Evolutionary conservation across 2,797 vertebrate genomes (phyloP).

Genomic region (Podarcis siculus): DNA sequence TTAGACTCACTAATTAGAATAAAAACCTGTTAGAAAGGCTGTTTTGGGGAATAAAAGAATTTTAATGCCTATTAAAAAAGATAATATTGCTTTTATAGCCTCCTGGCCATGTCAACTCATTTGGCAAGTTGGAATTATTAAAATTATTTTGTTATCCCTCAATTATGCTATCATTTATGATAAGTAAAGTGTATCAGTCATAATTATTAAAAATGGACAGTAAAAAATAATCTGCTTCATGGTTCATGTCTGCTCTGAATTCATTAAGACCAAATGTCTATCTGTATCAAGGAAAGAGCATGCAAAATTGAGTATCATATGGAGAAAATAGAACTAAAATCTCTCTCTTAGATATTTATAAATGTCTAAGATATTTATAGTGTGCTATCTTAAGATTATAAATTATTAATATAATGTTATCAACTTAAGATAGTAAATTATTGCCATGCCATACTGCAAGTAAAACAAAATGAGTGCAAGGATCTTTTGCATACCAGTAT

Average conservation of each 20-base stretch:
- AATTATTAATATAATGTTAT: not conserved
- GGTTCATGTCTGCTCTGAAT: slow-evolving; percentile 23
- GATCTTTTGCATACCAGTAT: not conserved
- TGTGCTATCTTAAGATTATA: not conserved
- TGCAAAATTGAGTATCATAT: slow-evolving; percentile 25
- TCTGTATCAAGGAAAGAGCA: not conserved
- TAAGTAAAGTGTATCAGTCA: slow-evolving; percentile 33
- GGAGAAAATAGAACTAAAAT: slow-evolving; percentile 1
- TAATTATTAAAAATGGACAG: slow-evolving; percentile 40
- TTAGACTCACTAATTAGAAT: slow-evolving; percentile 46
- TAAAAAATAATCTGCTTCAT: slow-evolving; percentile 40
- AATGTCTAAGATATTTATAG: not conserved
- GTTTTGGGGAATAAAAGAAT: slow-evolving; percentile 51
- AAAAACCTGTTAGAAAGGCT: slow-evolving; percentile 33
- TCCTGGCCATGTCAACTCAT: slow-evolving; percentile 24
- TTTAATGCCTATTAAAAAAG: slow-evolving; percentile 46
- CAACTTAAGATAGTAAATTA: not conserved
- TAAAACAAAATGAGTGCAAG: not conserved
- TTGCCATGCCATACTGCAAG: not conserved
- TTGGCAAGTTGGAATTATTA: slow-evolving; percentile 53
- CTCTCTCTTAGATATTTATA: slow-evolving; percentile 33
- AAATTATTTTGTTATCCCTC: slow-evolving; percentile 54
- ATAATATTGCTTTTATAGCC: slow-evolving; percentile 51
- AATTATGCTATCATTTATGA: slow-evolving; percentile 39
- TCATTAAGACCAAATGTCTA: slow-evolving; percentile 35